A percentile compares a stretch with the other conserved stretches of the same genome.
Evolutionary conservation across 64 coral and sea anemone genomes (phyloP).

Genomic region (Porites australiensis): DNA sequence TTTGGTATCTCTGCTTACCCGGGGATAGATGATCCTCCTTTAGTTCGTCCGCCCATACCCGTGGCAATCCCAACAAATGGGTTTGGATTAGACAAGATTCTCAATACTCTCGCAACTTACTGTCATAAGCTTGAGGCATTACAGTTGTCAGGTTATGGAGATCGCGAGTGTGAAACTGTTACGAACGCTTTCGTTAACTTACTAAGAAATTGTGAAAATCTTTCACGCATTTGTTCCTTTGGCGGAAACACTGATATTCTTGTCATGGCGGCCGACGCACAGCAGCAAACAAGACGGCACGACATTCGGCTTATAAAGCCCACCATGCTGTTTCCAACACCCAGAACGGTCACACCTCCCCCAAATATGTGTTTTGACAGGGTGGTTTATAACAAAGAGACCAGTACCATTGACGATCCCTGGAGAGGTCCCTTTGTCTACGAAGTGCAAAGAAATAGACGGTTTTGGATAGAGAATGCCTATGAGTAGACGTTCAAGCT

Average conservation of each 20-base stretch:
- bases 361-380: slow-evolving; percentile 57
- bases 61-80: slow-evolving; percentile 9
- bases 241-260: slow-evolving; percentile 56
- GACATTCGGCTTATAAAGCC: slow-evolving; percentile 57
- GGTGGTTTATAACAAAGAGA: slow-evolving; percentile 49
- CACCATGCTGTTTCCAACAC: slow-evolving; percentile 66
- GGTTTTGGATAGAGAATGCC: slow-evolving; percentile 20
- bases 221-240: slow-evolving; percentile 46
- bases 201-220: slow-evolving; percentile 33
- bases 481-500: not conserved
- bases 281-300: slow-evolving; percentile 20
- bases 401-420: slow-evolving; percentile 29
- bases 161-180: slow-evolving; percentile 27
- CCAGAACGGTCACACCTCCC: slow-evolving; percentile 50
- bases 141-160: slow-evolving; percentile 38
- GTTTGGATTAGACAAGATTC: slow-evolving; percentile 42
- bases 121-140: slow-evolving; percentile 52
- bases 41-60: not conserved
- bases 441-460: slow-evolving; percentile 27
- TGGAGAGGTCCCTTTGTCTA: slow-evolving; percentile 59
- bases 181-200: slow-evolving; percentile 39
- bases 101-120: slow-evolving; percentile 37
- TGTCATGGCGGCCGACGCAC: slow-evolving; percentile 55
- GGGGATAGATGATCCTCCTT: not conserved
- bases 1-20: slow-evolving; percentile 48